Percentiles rank a stretch among this genome's conserved stretches.
Conservation (phyloP, 2,888 invertebrate species). For the Pollenia labialis region DNA sequence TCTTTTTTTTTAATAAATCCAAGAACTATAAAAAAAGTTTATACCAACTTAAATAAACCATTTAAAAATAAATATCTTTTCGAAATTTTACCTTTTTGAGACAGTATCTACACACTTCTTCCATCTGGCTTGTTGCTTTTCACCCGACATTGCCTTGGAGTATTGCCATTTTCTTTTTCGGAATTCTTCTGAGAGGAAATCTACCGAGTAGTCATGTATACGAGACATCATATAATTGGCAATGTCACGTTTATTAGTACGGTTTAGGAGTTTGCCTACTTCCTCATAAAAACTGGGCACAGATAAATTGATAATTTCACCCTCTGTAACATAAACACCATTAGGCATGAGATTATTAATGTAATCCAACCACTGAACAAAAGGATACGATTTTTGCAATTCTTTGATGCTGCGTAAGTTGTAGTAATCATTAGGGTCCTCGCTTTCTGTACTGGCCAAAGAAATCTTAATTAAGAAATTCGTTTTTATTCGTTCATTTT, state of each 20-base stretch:
- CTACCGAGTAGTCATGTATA: conserved; percentile 91
- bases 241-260: conserved; percentile 87
- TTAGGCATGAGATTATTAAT: conserved; percentile 91
- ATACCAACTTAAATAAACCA: too few species aligned
- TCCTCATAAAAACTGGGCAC: conserved; percentile 92
- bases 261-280: conserved; percentile 87
- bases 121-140: conserved; percentile 94
- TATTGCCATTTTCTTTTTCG: conserved; percentile 92
- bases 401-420: conserved; percentile 93
- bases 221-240: conserved; percentile 98
- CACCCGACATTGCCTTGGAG: conserved; percentile 91
- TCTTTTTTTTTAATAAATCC: too few species aligned
- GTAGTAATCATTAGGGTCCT: conserved; percentile 94
- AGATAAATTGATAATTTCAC: conserved; percentile 92
- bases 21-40: too few species aligned
- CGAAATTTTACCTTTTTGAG: conserved; percentile 87
- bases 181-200: conserved; percentile 91
- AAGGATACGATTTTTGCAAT: conserved; percentile 90
- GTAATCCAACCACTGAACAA: conserved; percentile 87
- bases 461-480: conserved; percentile 87
- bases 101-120: conserved; percentile 94
- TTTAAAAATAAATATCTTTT: too few species aligned
- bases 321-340: conserved; percentile 86
- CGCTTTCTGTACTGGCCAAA: conserved; percentile 93
- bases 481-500: background rate